Base-by-base conservation (phyloP, 2,797 vertebrate species). In the Etheostoma perlongum region DNA sequence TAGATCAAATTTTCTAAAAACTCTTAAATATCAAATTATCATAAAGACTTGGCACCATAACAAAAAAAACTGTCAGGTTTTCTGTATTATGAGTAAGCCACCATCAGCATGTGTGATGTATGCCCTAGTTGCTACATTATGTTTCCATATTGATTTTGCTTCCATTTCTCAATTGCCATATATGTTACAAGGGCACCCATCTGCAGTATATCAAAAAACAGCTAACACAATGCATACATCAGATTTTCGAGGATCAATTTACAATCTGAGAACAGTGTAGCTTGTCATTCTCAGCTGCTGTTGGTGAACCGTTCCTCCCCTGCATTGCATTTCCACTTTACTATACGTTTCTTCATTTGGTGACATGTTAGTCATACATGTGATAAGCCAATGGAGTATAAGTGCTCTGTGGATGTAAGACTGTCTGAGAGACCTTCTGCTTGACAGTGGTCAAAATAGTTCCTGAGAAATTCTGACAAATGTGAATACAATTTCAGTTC, bases 131-230 rank as follows among this genome's bases (percentile, higher is more conserved):
- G 57, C 59, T 58, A 57, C 40, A 33, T 62, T 63, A 44, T 76
- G 68, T 83, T 84, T 83, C 61, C 44, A n/a, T 58, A 84, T 87
- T 77, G 82, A 85, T 85, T 87, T 74, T 79, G 63, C 63, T 64
- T 70, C 78, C 40, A 46, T 67, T 71, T 44, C 74, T 81, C 60
- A 73, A 69, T 66, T 64, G 71, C 63, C 79, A 86, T 72, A 78
- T 77, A 74, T 76, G 70, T 79, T 84, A 79, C 57, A 79, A 71
- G 25, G 66, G 67, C 69, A 80, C 10, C 62, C 57, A 60, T 75
- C 73, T 65, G 77, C 58, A 68, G 51, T 80, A 51, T 42, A 76
- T 82, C 58, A 79, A 61, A 74, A 76, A 76, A 46, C 54, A 67
- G 53, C 59, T 13, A 42, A 55, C 72, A 9, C 21, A 2, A 30